Conservation (phyloP, 2,113 vertebrate species). For the Paradoxurus hermaphroditus region DNA sequence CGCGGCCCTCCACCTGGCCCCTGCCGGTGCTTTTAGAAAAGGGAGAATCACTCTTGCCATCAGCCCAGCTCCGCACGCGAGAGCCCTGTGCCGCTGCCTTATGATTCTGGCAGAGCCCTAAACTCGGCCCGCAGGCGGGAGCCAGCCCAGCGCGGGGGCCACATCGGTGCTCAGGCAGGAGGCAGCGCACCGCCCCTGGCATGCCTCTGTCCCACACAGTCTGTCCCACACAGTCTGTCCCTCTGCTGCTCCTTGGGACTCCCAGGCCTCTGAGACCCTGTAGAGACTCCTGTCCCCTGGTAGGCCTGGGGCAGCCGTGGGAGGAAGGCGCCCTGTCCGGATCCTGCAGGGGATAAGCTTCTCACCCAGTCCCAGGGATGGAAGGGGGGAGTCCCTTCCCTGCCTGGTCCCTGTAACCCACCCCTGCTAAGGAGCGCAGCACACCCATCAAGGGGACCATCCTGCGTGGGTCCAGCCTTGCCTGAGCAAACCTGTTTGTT, state of each 20-base stretch:
- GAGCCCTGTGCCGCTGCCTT: rapidly evolving
- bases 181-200: neutral
- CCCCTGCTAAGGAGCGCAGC: neutral
- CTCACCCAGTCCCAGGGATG: rapidly evolving
- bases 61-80: neutral
- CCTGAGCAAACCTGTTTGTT: too few species aligned
- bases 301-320: rapidly evolving
- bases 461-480: too few species aligned
- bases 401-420: neutral
- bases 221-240: neutral
- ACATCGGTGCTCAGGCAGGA: rapidly evolving
- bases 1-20: too few species aligned
- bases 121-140: neutral
- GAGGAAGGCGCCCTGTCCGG: neutral
- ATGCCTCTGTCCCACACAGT: neutral
- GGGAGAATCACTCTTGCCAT: rapidly evolving
- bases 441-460: neutral
- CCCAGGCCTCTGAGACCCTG: neutral
- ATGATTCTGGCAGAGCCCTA: rapidly evolving
- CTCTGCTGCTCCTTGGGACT: neutral
- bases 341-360: rapidly evolving
- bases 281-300: neutral
- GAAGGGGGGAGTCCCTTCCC: neutral
- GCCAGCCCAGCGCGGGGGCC: rapidly evolving
- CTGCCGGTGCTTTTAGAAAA: too few species aligned